Conservation (phyloP, 1,140 invertebrate species). For the Octopus sinensis region DNA sequence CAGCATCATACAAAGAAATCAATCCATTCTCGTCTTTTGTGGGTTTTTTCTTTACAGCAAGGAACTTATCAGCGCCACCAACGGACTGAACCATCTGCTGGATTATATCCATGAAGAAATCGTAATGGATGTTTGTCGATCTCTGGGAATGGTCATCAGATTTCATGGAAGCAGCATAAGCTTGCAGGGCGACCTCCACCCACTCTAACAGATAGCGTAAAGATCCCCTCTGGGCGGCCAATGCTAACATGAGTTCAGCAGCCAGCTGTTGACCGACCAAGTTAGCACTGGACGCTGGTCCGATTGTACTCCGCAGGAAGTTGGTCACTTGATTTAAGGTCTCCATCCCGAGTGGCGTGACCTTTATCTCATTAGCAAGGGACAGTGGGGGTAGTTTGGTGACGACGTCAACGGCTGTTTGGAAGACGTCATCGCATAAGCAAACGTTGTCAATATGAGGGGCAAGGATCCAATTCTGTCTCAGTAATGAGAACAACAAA, state of each 20-base stretch:
- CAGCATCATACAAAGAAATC: conserved; percentile 61
- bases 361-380: conserved; percentile 64
- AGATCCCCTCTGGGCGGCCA: conserved; percentile 67
- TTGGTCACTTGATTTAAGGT: conserved; percentile 58
- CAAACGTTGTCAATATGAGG: conserved; percentile 46
- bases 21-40: conserved; percentile 35
- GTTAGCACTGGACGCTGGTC: conserved; percentile 62
- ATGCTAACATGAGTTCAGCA: conserved; percentile 63
- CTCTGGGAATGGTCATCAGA: conserved; percentile 15
- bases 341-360: conserved; percentile 63
- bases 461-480: conserved; percentile 63
- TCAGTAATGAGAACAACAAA: conserved; percentile 65
- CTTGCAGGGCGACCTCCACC: conserved; percentile 64
- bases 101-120: conserved; percentile 43
- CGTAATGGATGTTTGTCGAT: conserved; percentile 37
- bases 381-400: conserved; percentile 64
- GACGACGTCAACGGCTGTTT: conserved; percentile 64
- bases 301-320: conserved; percentile 63
- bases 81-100: conserved; percentile 49
- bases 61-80: conserved; percentile 28
- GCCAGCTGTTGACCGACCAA: conserved; percentile 59
- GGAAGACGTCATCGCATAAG: conserved; percentile 64
- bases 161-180: conserved; percentile 28
- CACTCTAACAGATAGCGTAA: conserved; percentile 66
- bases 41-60: conserved; percentile 28